phyloP scores from a whole-genome alignment of 2,888 invertebrate genomes.

The Zonitis immaculata region DNA sequence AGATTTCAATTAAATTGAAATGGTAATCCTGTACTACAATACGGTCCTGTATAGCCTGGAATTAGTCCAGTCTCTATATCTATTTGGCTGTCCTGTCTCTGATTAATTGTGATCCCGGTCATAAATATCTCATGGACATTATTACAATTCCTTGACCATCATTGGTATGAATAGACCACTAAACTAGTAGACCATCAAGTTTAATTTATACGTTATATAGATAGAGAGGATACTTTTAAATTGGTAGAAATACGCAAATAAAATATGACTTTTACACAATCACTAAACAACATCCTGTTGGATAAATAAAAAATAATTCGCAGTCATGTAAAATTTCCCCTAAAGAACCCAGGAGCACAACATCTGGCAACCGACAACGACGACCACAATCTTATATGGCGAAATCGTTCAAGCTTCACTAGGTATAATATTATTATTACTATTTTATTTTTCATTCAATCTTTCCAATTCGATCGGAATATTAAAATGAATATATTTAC shows the following conservation, averaged over 20 bases:
- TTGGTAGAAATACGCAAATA: background rate
- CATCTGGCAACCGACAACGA: slow-evolving; percentile 10
- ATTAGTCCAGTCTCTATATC: slow-evolving; percentile 4
- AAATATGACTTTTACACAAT: background rate
- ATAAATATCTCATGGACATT: slow-evolving; percentile 8
- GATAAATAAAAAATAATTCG: background rate
- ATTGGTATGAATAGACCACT: slow-evolving; percentile 2
- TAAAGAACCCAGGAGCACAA: slow-evolving; percentile 7
- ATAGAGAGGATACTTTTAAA: too few species aligned
- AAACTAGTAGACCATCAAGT: background rate
- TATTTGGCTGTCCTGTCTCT: slow-evolving; percentile 3
- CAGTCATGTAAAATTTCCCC: background rate
- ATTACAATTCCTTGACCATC: slow-evolving; percentile 8
- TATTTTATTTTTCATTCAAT: background rate
- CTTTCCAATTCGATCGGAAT: background rate
- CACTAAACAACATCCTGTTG: background rate
- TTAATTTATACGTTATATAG: background rate
- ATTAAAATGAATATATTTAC: too few species aligned
- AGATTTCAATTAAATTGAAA: slow-evolving; percentile 2
- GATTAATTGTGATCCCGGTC: slow-evolving; percentile 8
- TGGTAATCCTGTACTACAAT: background rate
- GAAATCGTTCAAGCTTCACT: slow-evolving; percentile 13
- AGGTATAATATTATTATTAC: background rate
- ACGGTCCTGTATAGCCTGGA: slow-evolving; percentile 3
- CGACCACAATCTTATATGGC: slow-evolving; percentile 9